Evolutionary conservation across 1,140 invertebrate species (phyloP).

Genomic region (Samia ricini): DNA sequence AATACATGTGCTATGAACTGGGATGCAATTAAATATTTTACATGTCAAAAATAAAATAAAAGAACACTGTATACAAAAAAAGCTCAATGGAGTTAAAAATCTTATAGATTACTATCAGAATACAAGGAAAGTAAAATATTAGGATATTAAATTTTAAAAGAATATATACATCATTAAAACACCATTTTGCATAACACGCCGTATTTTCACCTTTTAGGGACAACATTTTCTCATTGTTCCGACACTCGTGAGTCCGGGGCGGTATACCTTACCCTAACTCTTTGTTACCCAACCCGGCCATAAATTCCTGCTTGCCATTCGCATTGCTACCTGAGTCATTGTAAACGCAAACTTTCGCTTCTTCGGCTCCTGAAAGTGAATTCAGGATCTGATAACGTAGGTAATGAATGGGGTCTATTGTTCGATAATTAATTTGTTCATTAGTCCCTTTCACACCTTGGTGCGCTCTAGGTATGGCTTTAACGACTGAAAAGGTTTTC

Average conservation of each 20-base stretch:
- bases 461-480: conserved; percentile 7
- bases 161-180: neutral
- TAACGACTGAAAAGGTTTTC: neutral
- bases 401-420: conserved; percentile 50
- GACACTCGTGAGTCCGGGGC: neutral
- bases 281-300: conserved; percentile 19
- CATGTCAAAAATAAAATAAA: neutral
- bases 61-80: neutral
- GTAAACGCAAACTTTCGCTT: conserved; percentile 44
- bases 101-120: too few species aligned
- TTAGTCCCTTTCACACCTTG: conserved; percentile 44
- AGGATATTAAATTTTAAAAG: neutral
- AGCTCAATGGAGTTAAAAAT: too few species aligned
- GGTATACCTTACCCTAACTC: conserved; percentile 1
- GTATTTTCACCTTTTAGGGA: neutral
- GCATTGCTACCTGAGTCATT: conserved; percentile 25
- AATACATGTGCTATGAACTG: neutral
- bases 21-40: neutral
- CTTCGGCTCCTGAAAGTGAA: conserved; percentile 43
- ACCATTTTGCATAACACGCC: neutral
- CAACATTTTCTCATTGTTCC: neutral
- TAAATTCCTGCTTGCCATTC: conserved; percentile 31
- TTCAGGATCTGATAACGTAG: conserved; percentile 29
- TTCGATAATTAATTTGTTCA: conserved; percentile 55
- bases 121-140: neutral